A percentile compares a stretch with the other conserved stretches of the same genome.
Conservation (phyloP, 2,113 vertebrate genomes). For the Pterophyllum scalare region DNA sequence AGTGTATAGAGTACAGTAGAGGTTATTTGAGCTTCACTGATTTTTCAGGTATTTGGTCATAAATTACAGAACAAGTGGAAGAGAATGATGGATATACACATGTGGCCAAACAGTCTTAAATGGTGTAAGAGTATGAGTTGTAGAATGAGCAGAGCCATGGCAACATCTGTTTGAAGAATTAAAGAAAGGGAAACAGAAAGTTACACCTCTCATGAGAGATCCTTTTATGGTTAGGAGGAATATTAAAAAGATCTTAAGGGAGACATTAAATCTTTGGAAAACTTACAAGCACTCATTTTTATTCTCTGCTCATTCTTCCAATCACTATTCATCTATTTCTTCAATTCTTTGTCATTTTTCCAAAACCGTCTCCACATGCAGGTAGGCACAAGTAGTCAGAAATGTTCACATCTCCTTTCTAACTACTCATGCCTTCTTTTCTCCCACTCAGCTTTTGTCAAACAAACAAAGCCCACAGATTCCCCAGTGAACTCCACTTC, state of each 20-base stretch:
- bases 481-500: constrained; percentile 33
- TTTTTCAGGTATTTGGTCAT: too few relatives aligned
- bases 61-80: too few relatives aligned
- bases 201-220: constrained; percentile 47
- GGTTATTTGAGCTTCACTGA: too few relatives aligned
- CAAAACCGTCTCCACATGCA: constrained; percentile 1
- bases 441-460: constrained; percentile 34
- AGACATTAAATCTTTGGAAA: constrained; percentile 23
- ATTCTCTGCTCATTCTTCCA: neutral
- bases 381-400: neutral
- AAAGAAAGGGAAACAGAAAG: constrained; percentile 40
- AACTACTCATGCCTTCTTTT: neutral
- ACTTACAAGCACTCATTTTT: constrained; percentile 6
- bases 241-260: constrained; percentile 39
- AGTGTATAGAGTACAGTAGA: too few relatives aligned
- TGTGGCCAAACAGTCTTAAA: constrained; percentile 17
- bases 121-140: constrained; percentile 24
- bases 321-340: neutral
- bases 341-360: constrained; percentile 10
- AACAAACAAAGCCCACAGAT: constrained; percentile 49
- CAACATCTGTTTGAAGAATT: constrained; percentile 17
- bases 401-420: neutral
- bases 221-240: constrained; percentile 14
- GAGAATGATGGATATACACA: too few relatives aligned
- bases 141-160: constrained; percentile 14